Percentiles rank a stretch among this genome's conserved stretches.
Evolutionary conservation across 2,113 vertebrate genomes (phyloP).

Genomic region (Choloepus hoffmanni): DNA sequence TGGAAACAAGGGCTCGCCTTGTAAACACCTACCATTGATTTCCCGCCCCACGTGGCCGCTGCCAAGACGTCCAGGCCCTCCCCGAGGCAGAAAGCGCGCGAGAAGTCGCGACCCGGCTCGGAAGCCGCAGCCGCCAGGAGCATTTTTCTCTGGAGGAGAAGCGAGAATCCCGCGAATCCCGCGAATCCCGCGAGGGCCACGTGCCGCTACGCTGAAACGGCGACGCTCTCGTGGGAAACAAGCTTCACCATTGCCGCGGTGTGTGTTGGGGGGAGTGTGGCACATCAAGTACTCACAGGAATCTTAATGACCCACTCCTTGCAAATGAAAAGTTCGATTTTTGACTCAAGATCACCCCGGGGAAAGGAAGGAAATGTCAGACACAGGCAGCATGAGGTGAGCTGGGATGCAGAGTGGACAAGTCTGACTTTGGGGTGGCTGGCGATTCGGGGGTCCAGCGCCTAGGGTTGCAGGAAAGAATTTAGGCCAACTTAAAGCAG

Average conservation of each 20-base stretch:
- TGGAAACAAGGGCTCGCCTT: neutral
- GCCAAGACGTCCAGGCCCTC: neutral
- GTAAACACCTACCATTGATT: neutral
- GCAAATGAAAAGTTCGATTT: neutral
- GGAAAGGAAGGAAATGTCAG: neutral
- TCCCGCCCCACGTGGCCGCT: neutral
- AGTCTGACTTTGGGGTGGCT: fast-evolving
- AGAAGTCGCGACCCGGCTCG: fast-evolving
- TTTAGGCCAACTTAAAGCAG: neutral
- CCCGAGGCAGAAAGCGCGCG: neutral
- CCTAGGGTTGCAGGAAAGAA: neutral
- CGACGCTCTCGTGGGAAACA: fast-evolving
- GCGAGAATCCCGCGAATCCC: neutral
- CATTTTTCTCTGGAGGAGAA: neutral
- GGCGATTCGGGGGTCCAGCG: neutral
- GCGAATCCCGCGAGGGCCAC: neutral
- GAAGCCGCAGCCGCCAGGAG: neutral
- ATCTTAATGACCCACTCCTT: neutral
- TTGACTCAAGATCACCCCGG: neutral
- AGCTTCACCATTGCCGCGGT: fast-evolving
- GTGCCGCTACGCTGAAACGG: neutral
- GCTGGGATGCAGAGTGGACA: neutral
- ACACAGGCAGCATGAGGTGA: fast-evolving
- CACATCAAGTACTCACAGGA: neutral
- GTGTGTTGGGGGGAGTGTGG: fast-evolving